Evolutionary conservation across 1,140 invertebrate genomes (phyloP), one percentile per base, ranked within the genome.

Genomic region (Leptonema lineaticorne): DNA sequence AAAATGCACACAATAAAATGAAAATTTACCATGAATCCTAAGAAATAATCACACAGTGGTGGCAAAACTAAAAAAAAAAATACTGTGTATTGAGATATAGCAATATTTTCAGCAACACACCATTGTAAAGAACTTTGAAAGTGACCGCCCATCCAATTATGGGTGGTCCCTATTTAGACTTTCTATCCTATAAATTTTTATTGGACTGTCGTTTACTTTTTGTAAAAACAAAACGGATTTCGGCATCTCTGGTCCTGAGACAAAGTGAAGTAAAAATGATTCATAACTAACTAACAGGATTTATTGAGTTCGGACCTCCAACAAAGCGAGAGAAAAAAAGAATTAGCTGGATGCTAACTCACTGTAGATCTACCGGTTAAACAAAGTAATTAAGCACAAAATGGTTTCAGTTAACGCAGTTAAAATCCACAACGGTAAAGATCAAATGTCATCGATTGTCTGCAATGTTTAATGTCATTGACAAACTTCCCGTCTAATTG

Each of bases 241-340:
- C n/a, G n/a, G n/a, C n/a, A 53, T 24, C 7, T 26, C 22, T 24
- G 50, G 22, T 14, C 50, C 8, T 26, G 20, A 45, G 27, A 33
- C 30, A 59, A 59, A 59, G 30, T 59, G 57, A 11, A 45, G 27
- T 20, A 16, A 59, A 59, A 59, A 20, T 59, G 57, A 59, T 27
- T 59, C 57, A 59, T 59, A 59, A 59, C 57, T 16, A n/a, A n/a
- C n/a, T n/a, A n/a, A n/a, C n/a, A n/a, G 30, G 30, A 59, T 59
- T 59, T 59, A 59, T 59, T 59, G 16, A 27, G 30, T 16, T 33
- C 28, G 57, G 57, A 59, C 57, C 57, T 59, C 57, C 57, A 33
- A 59, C 57, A 37, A 59, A 33, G 57, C 18, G 30, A 16, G 57
- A n/a, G n/a, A n/a, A n/a, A 16, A 37, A 59, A 59, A 59, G 50